Evolutionary conservation across 2,888 invertebrate species (phyloP).

Genomic region (Elmis aenea): DNA sequence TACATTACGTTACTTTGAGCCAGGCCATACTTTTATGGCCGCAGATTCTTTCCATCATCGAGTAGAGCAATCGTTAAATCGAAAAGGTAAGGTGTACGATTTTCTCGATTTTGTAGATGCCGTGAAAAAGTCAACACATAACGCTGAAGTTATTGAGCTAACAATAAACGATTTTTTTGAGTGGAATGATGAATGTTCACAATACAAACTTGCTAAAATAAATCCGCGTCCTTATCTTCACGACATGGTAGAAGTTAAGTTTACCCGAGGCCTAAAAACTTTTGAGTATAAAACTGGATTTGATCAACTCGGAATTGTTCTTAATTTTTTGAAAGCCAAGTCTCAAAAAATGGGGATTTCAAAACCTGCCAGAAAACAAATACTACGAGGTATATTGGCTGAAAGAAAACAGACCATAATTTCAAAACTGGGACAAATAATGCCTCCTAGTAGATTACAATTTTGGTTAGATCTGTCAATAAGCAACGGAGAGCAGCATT

Average conservation of each 20-base stretch:
- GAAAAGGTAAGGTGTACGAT: constrained; percentile 22
- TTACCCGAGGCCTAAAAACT: constrained; percentile 1
- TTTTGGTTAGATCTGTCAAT: too few species aligned
- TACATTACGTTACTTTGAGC: constrained; percentile 25
- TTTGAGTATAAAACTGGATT: not conserved
- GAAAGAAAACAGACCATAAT: not conserved
- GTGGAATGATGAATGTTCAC: constrained; percentile 1
- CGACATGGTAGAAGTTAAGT: not conserved
- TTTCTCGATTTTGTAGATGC: constrained; percentile 3
- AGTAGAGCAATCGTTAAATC: constrained; percentile 29
- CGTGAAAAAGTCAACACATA: not conserved
- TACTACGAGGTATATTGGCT: constrained; percentile 1
- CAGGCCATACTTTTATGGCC: constrained; percentile 33
- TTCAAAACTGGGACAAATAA: not conserved
- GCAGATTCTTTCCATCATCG: constrained; percentile 36
- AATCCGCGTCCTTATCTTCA: constrained; percentile 4
- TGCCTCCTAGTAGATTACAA: too few species aligned
- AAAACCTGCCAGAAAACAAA: not conserved
- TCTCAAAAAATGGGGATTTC: constrained; percentile 3
- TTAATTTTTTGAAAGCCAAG: constrained; percentile 5
- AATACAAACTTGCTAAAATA: constrained; percentile 2
- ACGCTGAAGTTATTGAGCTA: not conserved
- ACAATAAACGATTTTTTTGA: not conserved
- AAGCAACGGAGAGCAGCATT: too few species aligned
- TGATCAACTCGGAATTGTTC: not conserved